These are phyloP conservation scores for Digitonthophagus gazella DNA, from an alignment of 2,888 invertebrate species.

Conservation along the genomic window DNA sequence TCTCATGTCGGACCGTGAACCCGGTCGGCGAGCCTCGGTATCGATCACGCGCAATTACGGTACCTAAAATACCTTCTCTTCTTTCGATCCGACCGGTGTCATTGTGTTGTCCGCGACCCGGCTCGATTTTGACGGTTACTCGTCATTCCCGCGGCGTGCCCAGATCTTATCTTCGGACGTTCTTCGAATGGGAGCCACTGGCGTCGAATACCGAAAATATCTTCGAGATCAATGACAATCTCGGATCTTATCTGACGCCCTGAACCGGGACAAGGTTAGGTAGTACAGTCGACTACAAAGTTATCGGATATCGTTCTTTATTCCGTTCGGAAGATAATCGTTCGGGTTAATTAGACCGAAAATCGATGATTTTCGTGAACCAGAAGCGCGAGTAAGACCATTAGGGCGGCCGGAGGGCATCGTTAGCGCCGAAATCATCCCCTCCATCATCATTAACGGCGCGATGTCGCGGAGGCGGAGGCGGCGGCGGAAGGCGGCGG, in stretches of 20 bases:
- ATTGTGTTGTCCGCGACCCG: background rate
- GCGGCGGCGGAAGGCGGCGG: background rate
- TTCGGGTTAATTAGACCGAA: background rate
- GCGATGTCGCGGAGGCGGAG: slow-evolving; percentile 3
- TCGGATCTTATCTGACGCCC: background rate
- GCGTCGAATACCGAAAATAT: background rate
- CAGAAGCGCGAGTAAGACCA: background rate
- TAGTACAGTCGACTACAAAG: too few species aligned
- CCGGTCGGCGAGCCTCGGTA: background rate
- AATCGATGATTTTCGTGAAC: background rate
- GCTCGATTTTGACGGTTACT: background rate
- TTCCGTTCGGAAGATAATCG: too few species aligned
- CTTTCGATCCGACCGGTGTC: background rate
- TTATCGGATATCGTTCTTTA: too few species aligned
- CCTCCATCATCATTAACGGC: slow-evolving; percentile 1
- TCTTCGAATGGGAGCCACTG: background rate
- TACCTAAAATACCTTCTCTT: background rate
- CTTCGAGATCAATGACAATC: background rate
- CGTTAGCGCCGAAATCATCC: slow-evolving; percentile 1
- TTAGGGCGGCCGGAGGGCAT: background rate
- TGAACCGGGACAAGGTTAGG: background rate
- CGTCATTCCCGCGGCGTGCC: background rate
- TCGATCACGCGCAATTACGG: background rate
- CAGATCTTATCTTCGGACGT: background rate
- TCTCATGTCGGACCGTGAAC: too few species aligned